phyloP scores from a whole-genome alignment of 2,797 vertebrate genomes.

The Coregonus suidteri region DNA sequence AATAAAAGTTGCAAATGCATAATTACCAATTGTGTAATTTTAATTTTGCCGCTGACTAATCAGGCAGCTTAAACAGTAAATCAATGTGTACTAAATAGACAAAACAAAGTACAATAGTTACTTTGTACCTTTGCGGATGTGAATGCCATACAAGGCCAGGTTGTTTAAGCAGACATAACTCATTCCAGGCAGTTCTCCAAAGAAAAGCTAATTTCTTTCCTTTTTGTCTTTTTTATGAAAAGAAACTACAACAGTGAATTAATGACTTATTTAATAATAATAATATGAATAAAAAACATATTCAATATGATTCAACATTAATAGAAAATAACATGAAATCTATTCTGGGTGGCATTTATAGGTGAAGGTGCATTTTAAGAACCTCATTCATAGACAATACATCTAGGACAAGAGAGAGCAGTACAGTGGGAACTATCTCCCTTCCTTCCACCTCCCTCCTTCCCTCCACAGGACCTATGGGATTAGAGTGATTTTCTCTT shows the following conservation, averaged over 20 bases:
- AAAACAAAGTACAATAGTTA: too few species aligned
- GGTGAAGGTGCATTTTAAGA: background rate
- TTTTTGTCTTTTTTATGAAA: background rate
- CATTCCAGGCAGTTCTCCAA: background rate
- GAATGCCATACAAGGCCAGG: too few species aligned
- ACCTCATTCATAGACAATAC: background rate
- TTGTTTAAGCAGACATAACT: too few species aligned
- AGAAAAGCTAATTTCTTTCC: background rate
- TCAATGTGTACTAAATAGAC: background rate
- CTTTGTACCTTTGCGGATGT: too few species aligned
- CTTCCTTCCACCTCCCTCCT: background rate
- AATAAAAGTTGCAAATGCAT: constrained; percentile 51
- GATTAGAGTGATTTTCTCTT: too few species aligned
- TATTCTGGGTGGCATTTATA: background rate
- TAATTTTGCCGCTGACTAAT: constrained; percentile 30
- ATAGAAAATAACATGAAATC: background rate
- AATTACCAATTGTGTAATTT: constrained; percentile 21
- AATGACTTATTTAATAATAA: background rate
- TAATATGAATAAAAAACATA: background rate
- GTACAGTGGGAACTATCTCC: background rate
- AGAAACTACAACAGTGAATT: background rate
- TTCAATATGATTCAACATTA: background rate
- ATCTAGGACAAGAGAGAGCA: background rate
- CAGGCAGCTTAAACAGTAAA: background rate
- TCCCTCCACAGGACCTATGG: too few species aligned